Evolutionary conservation across 2,113 vertebrate species (phyloP).

Genomic region (Oncorhynchus clarkii): DNA sequence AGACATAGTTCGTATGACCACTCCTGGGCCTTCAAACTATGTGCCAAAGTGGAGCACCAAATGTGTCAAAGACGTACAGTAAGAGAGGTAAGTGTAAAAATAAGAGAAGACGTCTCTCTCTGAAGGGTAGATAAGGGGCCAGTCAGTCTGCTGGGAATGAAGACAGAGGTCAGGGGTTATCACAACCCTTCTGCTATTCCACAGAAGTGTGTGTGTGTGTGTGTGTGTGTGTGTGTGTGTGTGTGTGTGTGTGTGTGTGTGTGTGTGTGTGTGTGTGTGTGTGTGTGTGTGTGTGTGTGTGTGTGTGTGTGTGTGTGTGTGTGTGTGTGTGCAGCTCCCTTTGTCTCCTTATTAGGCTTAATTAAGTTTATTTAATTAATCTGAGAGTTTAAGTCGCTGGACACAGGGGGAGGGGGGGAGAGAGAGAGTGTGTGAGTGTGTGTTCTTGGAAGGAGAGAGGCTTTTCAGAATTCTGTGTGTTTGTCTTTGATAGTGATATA

Average conservation of each 20-base stretch:
- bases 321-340: not conserved
- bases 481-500: not conserved
- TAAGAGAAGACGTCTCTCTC: not conserved
- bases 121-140: not conserved
- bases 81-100: not conserved
- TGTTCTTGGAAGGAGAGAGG: conserved; percentile 20
- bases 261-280: no score
- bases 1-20: no score
- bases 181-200: not conserved
- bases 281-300: no score
- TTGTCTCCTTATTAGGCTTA: conserved; percentile 45
- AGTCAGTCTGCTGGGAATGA: conserved; percentile 32
- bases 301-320: no score
- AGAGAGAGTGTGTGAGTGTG: not conserved
- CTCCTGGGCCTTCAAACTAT: no score
- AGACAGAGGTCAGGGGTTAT: conserved; percentile 16
- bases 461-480: not conserved
- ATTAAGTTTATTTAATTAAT: conserved; percentile 72
- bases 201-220: not conserved
- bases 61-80: not conserved
- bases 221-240: no score
- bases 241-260: no score
- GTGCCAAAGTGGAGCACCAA: no score
- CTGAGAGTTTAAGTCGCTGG: conserved; percentile 44
- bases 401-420: conserved; percentile 39